Evolutionary conservation across 2,113 vertebrate species (phyloP), one percentile per base, ranked within the genome.

Genomic region (Scartelaos histophorus): DNA sequence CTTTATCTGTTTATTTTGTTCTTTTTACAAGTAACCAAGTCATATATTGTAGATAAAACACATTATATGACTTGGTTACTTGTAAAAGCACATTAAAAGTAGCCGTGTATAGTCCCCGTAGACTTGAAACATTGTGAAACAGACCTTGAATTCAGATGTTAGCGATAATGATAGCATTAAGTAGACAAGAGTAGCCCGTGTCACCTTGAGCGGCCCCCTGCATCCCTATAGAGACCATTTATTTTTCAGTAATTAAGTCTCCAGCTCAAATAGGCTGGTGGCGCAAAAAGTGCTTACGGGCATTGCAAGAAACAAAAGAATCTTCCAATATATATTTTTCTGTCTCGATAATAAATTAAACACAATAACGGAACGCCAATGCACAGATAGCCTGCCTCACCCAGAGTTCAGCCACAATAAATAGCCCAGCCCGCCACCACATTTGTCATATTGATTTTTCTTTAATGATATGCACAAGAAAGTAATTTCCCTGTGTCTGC

Each of bases 381-480:
- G 87, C 70, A 75, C 87, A 82, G 74, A 53, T 82, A 77, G 72
- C 29, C 65, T 79, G 61, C 57, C 81, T 65, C 85, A 11, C 89
- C 85, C 79, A 84, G 85, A 87, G 73, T 82, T 94, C 90, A 92
- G 86, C 84, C 83, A 86, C 70, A 93, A 92, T 93, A 93, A 95
- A 94, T 91, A 93, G 85, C 87, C 91, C 35, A 80, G 78, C 89
- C 85, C 85, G 87, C 88, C 89, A 76, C 88, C 87, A 81, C 88
- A 93, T 95, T 93, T 73, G 82, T 94, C 90, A 91, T 90, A 95
- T 95, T 94, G 94, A 95, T 96, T 94, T 93, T 83, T 80, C 90
- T 92, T 90, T 93, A 95, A 96, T 94, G 82, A 93, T 94, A 96
- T 95, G 93, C 94, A 95, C 89, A 92, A 88, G 90, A 95, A 96